Evolutionary conservation across 1,140 invertebrate genomes (phyloP), one percentile per base, ranked within the genome.

Genomic region (Drosophila kohkoa): DNA sequence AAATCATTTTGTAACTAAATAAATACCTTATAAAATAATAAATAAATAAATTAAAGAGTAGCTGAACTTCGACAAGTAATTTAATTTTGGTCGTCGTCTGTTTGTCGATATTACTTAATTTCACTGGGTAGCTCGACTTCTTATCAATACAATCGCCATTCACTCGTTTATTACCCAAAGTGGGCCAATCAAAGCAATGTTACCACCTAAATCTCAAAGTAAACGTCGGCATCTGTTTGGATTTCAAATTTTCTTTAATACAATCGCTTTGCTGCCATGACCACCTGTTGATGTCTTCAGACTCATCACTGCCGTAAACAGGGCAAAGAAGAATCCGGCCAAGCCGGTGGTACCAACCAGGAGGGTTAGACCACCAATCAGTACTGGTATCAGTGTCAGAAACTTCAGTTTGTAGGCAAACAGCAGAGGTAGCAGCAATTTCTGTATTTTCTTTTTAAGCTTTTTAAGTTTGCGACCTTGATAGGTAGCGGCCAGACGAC

Each of bases 371-470:
- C 95, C 96, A 16, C 96, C 95, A 75, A 97, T 93, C 78, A 97
- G 91, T 0, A 96, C 93, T 1, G 96, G 96, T 15, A 97, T 94
- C 43, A 97, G 90, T 1, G 96, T 95, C 79, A 97, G 94, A 89
- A 97, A 97, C 88, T 97, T 97, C 82, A 97, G 90, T 91, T 97
- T 97, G 91, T 97, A 97, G 0, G 96, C 96, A 71, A 97, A 85
- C 16, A 97, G 92, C 10, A 97, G 92, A 1, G 96, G 96, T 78
- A 97, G 92, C 91, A 97, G 93, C 80, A 95, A 95, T 70, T 95
- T 95, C 58, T 94, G 95, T 41, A 95, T 94, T 92, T 95, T 95
- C 77, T 95, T 95, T 70, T 93, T 94, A 46, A 94, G 91, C 76
- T 93, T 93, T 73, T 92, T 92, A 58, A 82, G 59, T 66, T 79